phyloP scores from a whole-genome alignment of 2,797 vertebrate species.

The Cheirogaleus major region DNA sequence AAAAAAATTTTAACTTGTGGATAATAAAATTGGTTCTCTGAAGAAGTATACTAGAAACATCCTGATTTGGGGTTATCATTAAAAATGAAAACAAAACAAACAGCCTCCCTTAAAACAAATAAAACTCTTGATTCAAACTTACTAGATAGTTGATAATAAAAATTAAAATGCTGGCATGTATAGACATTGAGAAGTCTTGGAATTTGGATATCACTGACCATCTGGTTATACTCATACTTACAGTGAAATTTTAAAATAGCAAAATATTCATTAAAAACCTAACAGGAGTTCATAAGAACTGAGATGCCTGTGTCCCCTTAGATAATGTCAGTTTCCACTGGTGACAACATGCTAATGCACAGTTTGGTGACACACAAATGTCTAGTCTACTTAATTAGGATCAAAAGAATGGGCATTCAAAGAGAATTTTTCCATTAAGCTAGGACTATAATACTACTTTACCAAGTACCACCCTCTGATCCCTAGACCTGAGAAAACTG shows the following conservation, averaged over 20 bases:
- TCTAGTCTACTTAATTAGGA: background rate
- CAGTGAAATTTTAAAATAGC: conserved; percentile 42
- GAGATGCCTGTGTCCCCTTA: background rate
- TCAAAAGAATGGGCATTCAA: background rate
- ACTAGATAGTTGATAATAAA: background rate
- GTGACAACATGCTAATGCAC: background rate
- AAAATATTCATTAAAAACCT: conserved; percentile 61
- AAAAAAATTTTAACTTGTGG: conserved; percentile 63
- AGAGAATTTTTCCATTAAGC: background rate
- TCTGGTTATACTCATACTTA: conserved; percentile 56
- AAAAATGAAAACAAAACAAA: conserved; percentile 66
- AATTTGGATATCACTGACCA: conserved; percentile 52
- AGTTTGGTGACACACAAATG: background rate
- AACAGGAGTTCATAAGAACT: conserved; percentile 36
- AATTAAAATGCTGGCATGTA: conserved; percentile 43
- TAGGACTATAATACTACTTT: background rate
- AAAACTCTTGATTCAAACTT: conserved; percentile 58
- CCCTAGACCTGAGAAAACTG: background rate
- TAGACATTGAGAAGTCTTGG: conserved; percentile 16
- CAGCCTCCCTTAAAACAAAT: conserved; percentile 24
- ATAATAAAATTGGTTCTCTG: conserved; percentile 66
- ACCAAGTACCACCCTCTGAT: background rate
- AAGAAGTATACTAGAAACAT: conserved; percentile 61
- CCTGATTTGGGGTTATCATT: conserved; percentile 61
- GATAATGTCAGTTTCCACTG: background rate